Evolutionary conservation across 2,888 invertebrate species (phyloP), one percentile per base, ranked within the genome.

Genomic region (Leptothorax acervorum): DNA sequence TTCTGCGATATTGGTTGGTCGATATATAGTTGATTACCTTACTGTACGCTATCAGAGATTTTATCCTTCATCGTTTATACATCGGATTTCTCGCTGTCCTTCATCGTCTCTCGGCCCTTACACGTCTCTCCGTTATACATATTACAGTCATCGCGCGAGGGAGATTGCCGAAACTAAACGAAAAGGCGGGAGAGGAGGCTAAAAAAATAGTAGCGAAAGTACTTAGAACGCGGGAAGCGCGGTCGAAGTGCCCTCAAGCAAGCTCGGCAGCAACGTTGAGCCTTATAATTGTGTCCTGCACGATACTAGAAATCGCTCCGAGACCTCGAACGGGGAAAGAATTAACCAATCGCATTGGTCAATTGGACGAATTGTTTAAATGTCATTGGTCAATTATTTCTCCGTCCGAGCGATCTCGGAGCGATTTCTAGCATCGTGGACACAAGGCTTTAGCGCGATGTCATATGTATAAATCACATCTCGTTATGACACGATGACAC

Each of bases 191-290:
- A 84, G 51, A 70, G 75, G 42, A 60, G 74, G 31, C 23, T 23
- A 23, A 28, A 53, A 70, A 35, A 66, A n/a, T 31, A 70, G 8
- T 63, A 23, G 70, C 31, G 73, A 62, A 60, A 73, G 18, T 39
- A 23, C 23, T 23, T 23, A 74, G 71, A 60, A 55, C 48, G 31
- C 55, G 57, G 45, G 51, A n/a, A 48, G 55, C 48, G 60, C 53
- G 71, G 39, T 48, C 53, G 35, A 63, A 78, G 62, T 48, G 86
- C 79, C 57, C 42, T 63, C 66, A 65, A 86, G 76, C 78, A 53
- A 63, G 63, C 48, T 73, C 48, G 73, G 48, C 73, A 73, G 60
- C 73, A 73, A 73, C 39, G 35, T 60, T 78, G 70, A 23, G 23
- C 23, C 23, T 23, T 23, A 23, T 23, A 23, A 23, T 31, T 31